Conservation (phyloP, 2,888 invertebrate genomes). For the Mythimna loreyi region DNA sequence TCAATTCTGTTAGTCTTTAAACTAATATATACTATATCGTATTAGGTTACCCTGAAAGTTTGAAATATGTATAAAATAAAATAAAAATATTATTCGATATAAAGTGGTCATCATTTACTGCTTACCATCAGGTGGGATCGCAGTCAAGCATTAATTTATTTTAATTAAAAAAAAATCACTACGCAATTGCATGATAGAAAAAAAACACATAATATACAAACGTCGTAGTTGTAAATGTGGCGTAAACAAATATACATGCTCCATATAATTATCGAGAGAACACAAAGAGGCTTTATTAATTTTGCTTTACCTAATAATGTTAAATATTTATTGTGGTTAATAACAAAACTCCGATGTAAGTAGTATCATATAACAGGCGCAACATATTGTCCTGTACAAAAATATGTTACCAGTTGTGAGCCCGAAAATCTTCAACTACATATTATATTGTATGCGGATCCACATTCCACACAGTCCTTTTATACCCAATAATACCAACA, state of each 20-base stretch:
- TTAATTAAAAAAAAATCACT: no score
- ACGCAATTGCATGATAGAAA: conserved; percentile 2
- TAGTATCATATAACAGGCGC: conserved; percentile 17
- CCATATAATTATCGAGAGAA: conserved; percentile 20
- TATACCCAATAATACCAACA: conserved; percentile 73
- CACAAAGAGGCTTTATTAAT: neutral
- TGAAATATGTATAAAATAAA: no score
- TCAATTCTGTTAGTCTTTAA: conserved; percentile 12
- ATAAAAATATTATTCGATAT: no score
- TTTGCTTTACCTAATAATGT: conserved; percentile 7
- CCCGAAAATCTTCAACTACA: conserved; percentile 62
- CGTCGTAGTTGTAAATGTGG: conserved; percentile 2
- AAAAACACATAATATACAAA: neutral
- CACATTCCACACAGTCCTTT: conserved; percentile 67
- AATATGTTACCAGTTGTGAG: conserved; percentile 44
- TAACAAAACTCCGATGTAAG: conserved; percentile 19
- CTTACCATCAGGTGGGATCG: no score
- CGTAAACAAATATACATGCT: conserved; percentile 2
- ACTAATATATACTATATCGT: no score
- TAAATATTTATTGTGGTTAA: conserved; percentile 9
- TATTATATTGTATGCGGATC: conserved; percentile 66
- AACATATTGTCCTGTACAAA: conserved; percentile 40
- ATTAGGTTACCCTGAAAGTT: no score
- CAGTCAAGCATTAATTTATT: no score
- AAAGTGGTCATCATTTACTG: conserved; percentile 1